Percentiles rank a stretch among this genome's conserved stretches.
phyloP scores from a whole-genome alignment of 2,888 invertebrate genomes.

The Esperia sulphurella region DNA sequence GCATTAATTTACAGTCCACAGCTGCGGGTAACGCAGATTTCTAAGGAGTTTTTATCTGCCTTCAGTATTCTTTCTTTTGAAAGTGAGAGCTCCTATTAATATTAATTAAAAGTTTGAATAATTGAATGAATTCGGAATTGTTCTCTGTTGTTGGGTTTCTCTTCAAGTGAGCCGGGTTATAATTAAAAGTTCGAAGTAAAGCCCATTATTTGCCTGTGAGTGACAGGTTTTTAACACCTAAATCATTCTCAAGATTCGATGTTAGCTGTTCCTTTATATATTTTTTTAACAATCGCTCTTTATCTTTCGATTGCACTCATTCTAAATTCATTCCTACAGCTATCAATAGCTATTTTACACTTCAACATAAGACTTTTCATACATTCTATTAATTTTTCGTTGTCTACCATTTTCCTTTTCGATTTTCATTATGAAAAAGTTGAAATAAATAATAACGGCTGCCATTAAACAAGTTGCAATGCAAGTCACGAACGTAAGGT shows the following conservation, averaged over 20 bases:
- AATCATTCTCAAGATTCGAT: conserved; percentile 5
- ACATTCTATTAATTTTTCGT: too few relatives aligned
- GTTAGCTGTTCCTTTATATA: neutral
- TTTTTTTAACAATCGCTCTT: too few relatives aligned
- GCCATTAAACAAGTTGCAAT: conserved; percentile 21
- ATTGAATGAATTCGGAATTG: conserved; percentile 74
- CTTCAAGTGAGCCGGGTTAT: conserved; percentile 63
- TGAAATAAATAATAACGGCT: conserved; percentile 9
- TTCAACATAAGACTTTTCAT: too few relatives aligned
- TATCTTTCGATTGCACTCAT: too few relatives aligned
- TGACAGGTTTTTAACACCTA: conserved; percentile 43
- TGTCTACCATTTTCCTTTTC: too few relatives aligned
- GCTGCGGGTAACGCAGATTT: conserved; percentile 73
- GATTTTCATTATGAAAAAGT: neutral
- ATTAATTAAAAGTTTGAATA: conserved; percentile 79
- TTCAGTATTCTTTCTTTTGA: conserved; percentile 73
- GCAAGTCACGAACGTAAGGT: conserved; percentile 61
- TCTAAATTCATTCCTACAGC: too few relatives aligned
- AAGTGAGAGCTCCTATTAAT: conserved; percentile 76
- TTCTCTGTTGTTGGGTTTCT: conserved; percentile 64
- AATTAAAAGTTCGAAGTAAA: conserved; percentile 63
- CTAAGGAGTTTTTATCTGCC: conserved; percentile 75
- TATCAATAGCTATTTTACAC: too few relatives aligned
- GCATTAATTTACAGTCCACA: conserved; percentile 75
- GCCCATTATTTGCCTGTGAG: conserved; percentile 62